Conservation (phyloP, 2,888 invertebrate genomes). For the Pyrocoelia pectoralis region DNA sequence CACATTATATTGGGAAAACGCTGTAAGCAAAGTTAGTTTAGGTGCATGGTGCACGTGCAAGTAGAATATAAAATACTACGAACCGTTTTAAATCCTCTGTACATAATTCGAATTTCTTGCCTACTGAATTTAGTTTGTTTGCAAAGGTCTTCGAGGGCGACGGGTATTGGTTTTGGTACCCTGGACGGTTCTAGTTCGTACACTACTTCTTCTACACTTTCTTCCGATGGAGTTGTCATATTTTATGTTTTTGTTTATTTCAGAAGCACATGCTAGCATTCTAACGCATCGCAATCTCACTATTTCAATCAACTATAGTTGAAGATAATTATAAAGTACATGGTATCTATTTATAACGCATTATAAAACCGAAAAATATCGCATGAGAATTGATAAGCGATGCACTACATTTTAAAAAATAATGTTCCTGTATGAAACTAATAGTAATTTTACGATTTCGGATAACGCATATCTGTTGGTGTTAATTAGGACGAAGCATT, state of each 20-base stretch:
- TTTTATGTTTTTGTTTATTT: conserved; percentile 22
- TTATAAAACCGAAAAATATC: conserved; percentile 27
- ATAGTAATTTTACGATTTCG: conserved; percentile 7
- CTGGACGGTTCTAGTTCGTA: conserved; percentile 85
- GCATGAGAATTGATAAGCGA: conserved; percentile 19
- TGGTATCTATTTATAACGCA: conserved; percentile 42
- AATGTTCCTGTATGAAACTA: conserved; percentile 20
- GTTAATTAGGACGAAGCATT: conserved; percentile 25
- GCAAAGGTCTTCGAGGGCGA: conserved; percentile 89
- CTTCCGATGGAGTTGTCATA: conserved; percentile 88
- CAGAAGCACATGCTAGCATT: conserved; percentile 39
- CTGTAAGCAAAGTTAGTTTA: too few species aligned
- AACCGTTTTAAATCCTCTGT: conserved; percentile 96
- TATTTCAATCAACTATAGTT: conserved; percentile 46
- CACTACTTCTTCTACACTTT: conserved; percentile 85
- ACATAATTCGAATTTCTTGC: conserved; percentile 96
- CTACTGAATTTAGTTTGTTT: conserved; percentile 94
- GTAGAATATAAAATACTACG: conserved; percentile 47
- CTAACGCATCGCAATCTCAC: conserved; percentile 34
- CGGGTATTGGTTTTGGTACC: conserved; percentile 82
- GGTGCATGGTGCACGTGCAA: too few species aligned
- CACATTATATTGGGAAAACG: too few species aligned
- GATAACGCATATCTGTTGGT: conserved; percentile 13
- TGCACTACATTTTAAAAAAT: conserved; percentile 22
- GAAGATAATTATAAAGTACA: conserved; percentile 44